phyloP scores from a whole-genome alignment of 2,888 invertebrate genomes.

The Ennomos fuscantarius region DNA sequence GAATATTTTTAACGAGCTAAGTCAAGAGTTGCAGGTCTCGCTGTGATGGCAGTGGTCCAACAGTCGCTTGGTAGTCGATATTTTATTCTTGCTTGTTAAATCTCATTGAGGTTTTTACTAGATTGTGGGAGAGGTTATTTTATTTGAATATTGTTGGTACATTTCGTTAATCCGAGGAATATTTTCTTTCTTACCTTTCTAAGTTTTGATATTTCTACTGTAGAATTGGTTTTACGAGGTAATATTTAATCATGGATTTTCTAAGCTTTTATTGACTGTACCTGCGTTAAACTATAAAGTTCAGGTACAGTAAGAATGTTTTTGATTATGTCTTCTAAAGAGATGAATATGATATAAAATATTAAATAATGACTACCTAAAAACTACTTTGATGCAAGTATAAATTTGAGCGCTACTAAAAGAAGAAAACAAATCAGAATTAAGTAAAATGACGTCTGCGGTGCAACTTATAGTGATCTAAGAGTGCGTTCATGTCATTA shows the following conservation, averaged over 20 bases:
- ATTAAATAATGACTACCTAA: too few relatives aligned
- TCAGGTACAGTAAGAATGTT: too few relatives aligned
- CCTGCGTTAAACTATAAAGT: too few relatives aligned
- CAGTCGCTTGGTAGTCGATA: conserved; percentile 68
- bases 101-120: conserved; percentile 73
- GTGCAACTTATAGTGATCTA: too few relatives aligned
- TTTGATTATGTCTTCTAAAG: too few relatives aligned
- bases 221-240: conserved; percentile 3
- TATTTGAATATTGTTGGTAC: conserved; percentile 50
- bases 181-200: conserved; percentile 24
- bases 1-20: conserved; percentile 19
- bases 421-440: too few relatives aligned
- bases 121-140: conserved; percentile 54
- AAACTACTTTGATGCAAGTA: too few relatives aligned
- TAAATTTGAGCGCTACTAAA: too few relatives aligned
- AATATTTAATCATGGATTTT: neutral
- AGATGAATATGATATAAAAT: too few relatives aligned
- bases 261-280: too few relatives aligned
- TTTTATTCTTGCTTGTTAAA: conserved; percentile 79
- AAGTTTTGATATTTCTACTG: conserved; percentile 12
- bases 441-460: too few relatives aligned
- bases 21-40: conserved; percentile 29
- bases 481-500: too few relatives aligned
- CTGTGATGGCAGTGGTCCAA: conserved; percentile 48
- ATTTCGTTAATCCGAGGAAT: conserved; percentile 40